These are phyloP conservation scores for Sesia bembeciformis DNA, from an alignment of 2,888 invertebrate genomes.

Conservation along the genomic window DNA sequence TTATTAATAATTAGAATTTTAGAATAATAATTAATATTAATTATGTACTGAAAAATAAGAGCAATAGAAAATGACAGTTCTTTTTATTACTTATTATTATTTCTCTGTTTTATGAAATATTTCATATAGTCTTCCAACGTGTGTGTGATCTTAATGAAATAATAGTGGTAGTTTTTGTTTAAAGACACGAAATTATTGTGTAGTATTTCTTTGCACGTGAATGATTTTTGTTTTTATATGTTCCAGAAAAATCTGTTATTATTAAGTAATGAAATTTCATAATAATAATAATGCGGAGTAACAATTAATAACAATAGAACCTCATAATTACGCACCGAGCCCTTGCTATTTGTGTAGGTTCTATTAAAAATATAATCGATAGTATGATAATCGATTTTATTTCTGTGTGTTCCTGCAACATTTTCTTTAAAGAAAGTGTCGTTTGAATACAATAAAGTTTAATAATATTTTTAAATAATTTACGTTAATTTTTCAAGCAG, in stretches of 20 bases:
- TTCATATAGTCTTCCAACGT: constrained; percentile 68
- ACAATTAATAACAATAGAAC: constrained; percentile 37
- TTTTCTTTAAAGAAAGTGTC: constrained; percentile 18
- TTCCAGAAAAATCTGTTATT: too few relatives aligned
- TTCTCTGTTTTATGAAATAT: constrained; percentile 21
- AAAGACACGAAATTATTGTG: background rate
- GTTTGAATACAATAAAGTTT: constrained; percentile 8
- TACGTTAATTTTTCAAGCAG: constrained; percentile 1
- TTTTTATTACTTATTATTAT: constrained; percentile 28
- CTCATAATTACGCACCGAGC: constrained; percentile 49
- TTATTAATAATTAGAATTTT: constrained; percentile 15
- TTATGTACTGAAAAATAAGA: constrained; percentile 43
- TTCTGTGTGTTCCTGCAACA: constrained; percentile 21
- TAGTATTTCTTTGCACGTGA: constrained; percentile 3
- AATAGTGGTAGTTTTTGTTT: constrained; percentile 8
- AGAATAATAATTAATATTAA: constrained; percentile 28
- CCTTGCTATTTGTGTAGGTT: constrained; percentile 49
- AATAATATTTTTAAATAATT: too few relatives aligned
- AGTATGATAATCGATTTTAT: constrained; percentile 8
- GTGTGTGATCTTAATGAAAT: constrained; percentile 46
- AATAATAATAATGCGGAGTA: constrained; percentile 44
- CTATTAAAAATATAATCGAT: constrained; percentile 23
- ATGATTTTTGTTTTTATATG: too few relatives aligned
- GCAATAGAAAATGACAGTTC: constrained; percentile 43
- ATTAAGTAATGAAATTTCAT: background rate